Evolutionary conservation across 2,888 invertebrate genomes (phyloP), one percentile per base, ranked within the genome.

Genomic region (Lissonota sp.): DNA sequence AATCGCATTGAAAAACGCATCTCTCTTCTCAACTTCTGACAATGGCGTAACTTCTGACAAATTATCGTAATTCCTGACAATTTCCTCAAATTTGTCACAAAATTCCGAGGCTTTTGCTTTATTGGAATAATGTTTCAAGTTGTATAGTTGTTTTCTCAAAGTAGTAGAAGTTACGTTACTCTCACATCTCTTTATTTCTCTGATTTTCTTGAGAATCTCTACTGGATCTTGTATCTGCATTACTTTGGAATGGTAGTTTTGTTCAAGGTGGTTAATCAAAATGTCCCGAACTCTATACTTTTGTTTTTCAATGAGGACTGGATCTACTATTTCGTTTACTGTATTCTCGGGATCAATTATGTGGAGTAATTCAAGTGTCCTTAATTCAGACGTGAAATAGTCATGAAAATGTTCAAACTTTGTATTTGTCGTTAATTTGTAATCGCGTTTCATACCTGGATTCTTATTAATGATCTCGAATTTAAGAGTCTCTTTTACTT

Each of bases 31-130:
- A 12, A 62, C 67, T 46, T 82, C 76, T 7, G 76, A 62, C 12
- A 82, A 39, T 44, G 72, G 60, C 42, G 7, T 62, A 3, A 37
- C 63, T 12, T 49, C 76, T 7, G 60, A 42, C 12, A 73, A 44
- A 51, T 57, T 82, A 40, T 82, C 82, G 51, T 81, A 81, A 10
- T 78, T 77, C 46, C 78, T 12, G 5, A 84, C 67, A n/a, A 76
- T 40, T 4, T 83, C 84, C 60, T 84, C 83, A 40, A 83, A 84
- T 12, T 44, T 55, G 39, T 83, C 81, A 12, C 74, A 80, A 51
- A 84, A 84, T 6, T 83, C 57, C 5, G 80, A 12, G 7, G 60
- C 12, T 70, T 71, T 63, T 76, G 73, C 14, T 63, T 77, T 58
- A 10, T 51, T 1, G 66, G 55, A 16, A 51, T 44, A 42, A 66